phyloP scores from a whole-genome alignment of 2,113 vertebrate genomes.

The Sorex fumeus region DNA sequence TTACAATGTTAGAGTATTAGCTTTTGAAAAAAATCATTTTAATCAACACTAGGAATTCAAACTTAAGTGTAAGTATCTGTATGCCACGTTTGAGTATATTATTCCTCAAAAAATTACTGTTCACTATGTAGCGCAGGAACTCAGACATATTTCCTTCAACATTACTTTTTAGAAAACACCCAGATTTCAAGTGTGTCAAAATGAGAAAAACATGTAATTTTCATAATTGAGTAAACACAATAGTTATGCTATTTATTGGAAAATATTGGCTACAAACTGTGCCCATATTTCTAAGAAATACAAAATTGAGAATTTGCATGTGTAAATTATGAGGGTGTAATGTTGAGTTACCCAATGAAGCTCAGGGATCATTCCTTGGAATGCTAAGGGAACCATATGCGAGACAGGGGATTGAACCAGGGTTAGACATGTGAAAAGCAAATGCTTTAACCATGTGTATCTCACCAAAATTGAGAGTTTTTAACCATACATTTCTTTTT shows the following conservation, averaged over 20 bases:
- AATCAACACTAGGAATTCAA: conserved; percentile 21
- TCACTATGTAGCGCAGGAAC: neutral
- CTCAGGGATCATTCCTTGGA: no score
- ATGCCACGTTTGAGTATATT: neutral
- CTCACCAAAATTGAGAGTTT: neutral
- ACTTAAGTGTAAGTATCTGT: conserved; percentile 18
- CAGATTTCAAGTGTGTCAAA: conserved; percentile 46
- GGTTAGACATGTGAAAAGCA: no score
- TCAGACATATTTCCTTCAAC: neutral
- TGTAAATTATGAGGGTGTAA: no score
- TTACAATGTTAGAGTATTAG: neutral
- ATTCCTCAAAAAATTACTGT: conserved; percentile 36
- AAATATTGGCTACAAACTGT: neutral
- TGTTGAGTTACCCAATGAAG: no score
- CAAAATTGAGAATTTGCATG: conserved; percentile 42
- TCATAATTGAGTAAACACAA: conserved; percentile 9
- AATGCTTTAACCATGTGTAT: no score
- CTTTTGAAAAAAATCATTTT: conserved; percentile 32
- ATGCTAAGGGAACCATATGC: no score
- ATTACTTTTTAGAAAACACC: conserved; percentile 19
- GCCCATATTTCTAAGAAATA: conserved; percentile 47
- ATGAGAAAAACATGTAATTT: conserved; percentile 25
- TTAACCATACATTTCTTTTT: neutral
- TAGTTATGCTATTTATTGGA: conserved; percentile 34
- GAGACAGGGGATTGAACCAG: no score